These are phyloP conservation scores for Glyptemys insculpta DNA, from an alignment of 2,797 vertebrate genomes.

Conservation along the genomic window DNA sequence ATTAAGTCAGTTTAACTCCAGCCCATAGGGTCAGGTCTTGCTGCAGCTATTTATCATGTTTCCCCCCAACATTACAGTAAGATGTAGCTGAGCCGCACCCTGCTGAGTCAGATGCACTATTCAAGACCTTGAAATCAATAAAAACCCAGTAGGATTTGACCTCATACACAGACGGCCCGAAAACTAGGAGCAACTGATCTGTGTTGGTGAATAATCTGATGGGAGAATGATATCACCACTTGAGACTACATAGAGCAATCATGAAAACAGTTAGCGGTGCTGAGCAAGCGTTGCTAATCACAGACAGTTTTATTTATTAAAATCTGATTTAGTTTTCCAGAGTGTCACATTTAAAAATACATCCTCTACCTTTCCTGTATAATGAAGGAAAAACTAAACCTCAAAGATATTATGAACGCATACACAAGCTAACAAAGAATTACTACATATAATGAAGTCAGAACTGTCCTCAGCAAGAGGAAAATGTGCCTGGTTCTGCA, in stretches of 20 bases:
- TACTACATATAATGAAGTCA: neutral
- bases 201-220: neutral
- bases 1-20: neutral
- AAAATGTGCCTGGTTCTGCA: neutral
- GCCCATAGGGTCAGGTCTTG: neutral
- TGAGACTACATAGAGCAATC: neutral
- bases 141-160: neutral
- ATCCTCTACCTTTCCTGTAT: neutral
- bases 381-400: constrained; percentile 18
- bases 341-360: neutral
- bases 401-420: constrained; percentile 15
- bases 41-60: constrained; percentile 25
- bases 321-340: neutral
- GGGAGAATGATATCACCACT: constrained; percentile 30
- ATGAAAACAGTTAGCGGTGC: neutral
- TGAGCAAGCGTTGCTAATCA: neutral
- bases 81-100: neutral
- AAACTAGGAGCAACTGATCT: neutral
- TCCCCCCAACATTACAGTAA: constrained; percentile 21
- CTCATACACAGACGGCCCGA: neutral
- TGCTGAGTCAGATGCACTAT: neutral
- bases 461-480: neutral
- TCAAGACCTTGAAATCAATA: neutral
- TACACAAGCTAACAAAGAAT: neutral
- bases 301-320: neutral